Evolutionary conservation across 2,888 invertebrate species (phyloP).

Genomic region (Microctonus aethiopoides): DNA sequence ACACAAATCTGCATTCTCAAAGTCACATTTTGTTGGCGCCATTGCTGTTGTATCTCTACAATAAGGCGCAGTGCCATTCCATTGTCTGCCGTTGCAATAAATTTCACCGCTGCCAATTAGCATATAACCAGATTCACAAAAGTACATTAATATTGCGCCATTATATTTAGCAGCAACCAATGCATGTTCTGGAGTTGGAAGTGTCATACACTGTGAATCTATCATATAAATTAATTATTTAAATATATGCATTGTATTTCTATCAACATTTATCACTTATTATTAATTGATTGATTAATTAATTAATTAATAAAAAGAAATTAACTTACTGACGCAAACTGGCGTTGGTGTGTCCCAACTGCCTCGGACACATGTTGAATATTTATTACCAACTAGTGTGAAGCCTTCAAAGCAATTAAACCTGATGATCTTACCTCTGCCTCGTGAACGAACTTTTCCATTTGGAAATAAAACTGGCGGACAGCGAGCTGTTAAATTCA

Average conservation of each 20-base stretch:
- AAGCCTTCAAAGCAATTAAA: slow-evolving; percentile 73
- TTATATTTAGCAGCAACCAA: slow-evolving; percentile 68
- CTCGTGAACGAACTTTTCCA: slow-evolving; percentile 68
- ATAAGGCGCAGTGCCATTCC: slow-evolving; percentile 77
- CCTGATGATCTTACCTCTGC: slow-evolving; percentile 70
- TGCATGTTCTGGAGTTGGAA: slow-evolving; percentile 69
- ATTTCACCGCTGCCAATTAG: slow-evolving; percentile 72
- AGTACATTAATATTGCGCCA: slow-evolving; percentile 73
- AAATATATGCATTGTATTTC: background rate
- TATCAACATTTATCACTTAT: background rate
- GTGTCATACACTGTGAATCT: slow-evolving; percentile 73
- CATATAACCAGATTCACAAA: slow-evolving; percentile 75
- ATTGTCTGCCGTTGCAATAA: slow-evolving; percentile 78
- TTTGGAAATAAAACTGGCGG: slow-evolving; percentile 65
- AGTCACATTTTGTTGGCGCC: slow-evolving; percentile 73
- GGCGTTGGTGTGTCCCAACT: slow-evolving; percentile 79
- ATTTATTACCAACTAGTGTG: slow-evolving; percentile 76
- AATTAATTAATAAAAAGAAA: slow-evolving; percentile 50
- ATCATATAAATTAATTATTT: no score
- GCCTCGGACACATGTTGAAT: slow-evolving; percentile 76
- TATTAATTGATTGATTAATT: no score
- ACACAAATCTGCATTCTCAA: slow-evolving; percentile 76
- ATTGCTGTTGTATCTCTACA: slow-evolving; percentile 69
- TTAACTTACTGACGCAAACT: slow-evolving; percentile 79
- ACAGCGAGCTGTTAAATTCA: slow-evolving; percentile 58